phyloP scores from a whole-genome alignment of 2,113 vertebrate genomes.

The Leptobrachium ailaonicum region DNA sequence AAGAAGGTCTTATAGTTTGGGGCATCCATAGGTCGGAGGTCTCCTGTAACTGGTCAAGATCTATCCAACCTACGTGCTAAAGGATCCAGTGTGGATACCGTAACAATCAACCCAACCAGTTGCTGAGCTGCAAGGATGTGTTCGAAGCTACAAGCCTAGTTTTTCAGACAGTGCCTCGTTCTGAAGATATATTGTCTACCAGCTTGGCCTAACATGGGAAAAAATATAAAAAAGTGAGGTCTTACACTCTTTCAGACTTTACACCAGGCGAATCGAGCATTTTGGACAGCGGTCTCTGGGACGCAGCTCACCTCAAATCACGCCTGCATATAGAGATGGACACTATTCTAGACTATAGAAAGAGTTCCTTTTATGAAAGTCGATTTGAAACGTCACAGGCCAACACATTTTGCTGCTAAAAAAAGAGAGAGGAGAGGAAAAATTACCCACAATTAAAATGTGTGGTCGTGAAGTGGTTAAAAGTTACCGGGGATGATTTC shows the following conservation, averaged over 20 bases:
- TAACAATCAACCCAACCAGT: background rate
- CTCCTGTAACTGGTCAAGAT: background rate
- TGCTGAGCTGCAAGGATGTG: background rate
- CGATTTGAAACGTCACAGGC: slow-evolving; percentile 28
- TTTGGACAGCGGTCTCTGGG: slow-evolving; percentile 5
- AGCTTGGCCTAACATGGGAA: background rate
- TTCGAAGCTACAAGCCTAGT: background rate
- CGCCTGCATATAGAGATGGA: slow-evolving; percentile 13
- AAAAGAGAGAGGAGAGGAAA: slow-evolving; percentile 10
- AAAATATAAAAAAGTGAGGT: slow-evolving; percentile 2
- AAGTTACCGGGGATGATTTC: slow-evolving; percentile 36
- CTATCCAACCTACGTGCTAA: slow-evolving; percentile 1
- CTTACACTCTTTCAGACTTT: no score
- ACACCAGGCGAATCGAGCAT: background rate
- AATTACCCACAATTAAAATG: background rate
- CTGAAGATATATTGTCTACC: background rate
- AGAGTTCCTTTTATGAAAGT: slow-evolving; percentile 7
- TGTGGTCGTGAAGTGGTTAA: slow-evolving; percentile 40
- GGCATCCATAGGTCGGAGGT: background rate
- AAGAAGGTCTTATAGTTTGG: slow-evolving; percentile 17
- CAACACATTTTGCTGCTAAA: slow-evolving; percentile 43
- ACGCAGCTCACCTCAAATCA: slow-evolving; percentile 1
- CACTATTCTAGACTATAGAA: background rate
- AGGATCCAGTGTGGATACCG: background rate
- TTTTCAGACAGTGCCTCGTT: no score